phyloP scores from a whole-genome alignment of 1,140 invertebrate species.

The Aporrectodea caliginosa region DNA sequence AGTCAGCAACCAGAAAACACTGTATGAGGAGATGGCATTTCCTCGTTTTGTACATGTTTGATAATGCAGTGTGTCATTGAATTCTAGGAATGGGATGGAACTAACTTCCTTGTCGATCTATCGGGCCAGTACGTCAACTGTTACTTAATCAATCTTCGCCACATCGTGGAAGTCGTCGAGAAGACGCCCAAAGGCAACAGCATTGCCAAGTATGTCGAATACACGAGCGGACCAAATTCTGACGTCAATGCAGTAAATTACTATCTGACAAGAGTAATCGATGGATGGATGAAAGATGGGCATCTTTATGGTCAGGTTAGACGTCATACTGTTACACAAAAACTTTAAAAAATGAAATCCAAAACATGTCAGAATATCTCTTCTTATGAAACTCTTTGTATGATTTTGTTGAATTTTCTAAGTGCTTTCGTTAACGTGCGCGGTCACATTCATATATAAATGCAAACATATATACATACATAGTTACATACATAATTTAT shows the following conservation, averaged over 20 bases:
- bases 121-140: slow-evolving; percentile 9
- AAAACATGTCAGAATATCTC: too few species aligned
- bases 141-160: not conserved
- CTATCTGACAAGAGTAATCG: not conserved
- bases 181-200: slow-evolving; percentile 10
- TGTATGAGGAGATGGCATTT: not conserved
- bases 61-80: not conserved
- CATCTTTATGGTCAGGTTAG: too few species aligned
- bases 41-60: not conserved
- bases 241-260: slow-evolving; percentile 6
- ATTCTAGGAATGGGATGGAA: slow-evolving; percentile 16
- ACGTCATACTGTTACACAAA: too few species aligned
- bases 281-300: slow-evolving; percentile 10
- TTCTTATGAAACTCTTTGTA: too few species aligned
- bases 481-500: too few species aligned
- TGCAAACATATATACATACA: too few species aligned
- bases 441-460: too few species aligned
- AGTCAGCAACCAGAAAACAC: too few species aligned
- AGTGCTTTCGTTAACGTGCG: too few species aligned
- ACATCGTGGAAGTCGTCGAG: slow-evolving; percentile 8
- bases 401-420: too few species aligned
- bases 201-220: slow-evolving; percentile 1
- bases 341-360: too few species aligned
- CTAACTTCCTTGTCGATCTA: slow-evolving; percentile 23
- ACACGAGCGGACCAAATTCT: not conserved